These are phyloP conservation scores for Muntiacus muntjak DNA, from an alignment of 2,113 vertebrate species.

Conservation along the genomic window DNA sequence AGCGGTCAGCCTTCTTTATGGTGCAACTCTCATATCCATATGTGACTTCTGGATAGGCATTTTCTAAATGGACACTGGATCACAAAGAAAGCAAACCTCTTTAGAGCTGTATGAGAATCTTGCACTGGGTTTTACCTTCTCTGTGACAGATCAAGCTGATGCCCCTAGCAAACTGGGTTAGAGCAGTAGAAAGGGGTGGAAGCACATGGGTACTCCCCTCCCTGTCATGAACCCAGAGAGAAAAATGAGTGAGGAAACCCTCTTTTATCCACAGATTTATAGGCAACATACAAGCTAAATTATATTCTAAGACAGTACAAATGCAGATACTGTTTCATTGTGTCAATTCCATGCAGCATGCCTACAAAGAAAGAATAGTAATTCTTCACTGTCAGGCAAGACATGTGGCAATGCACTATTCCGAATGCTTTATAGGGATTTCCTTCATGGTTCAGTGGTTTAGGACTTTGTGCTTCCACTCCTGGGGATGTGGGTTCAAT, in stretches of 20 bases:
- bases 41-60: not conserved
- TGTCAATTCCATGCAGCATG: constrained; percentile 89
- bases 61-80: constrained; percentile 67
- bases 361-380: constrained; percentile 84
- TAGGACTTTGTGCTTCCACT: not conserved
- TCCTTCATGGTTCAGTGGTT: not conserved
- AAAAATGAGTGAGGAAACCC: constrained; percentile 74
- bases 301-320: constrained; percentile 86
- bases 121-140: constrained; percentile 74
- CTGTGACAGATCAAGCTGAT: constrained; percentile 74
- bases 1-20: not conserved
- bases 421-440: constrained; percentile 74
- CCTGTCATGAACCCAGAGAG: constrained; percentile 76
- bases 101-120: constrained; percentile 66
- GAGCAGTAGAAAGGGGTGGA: constrained; percentile 69
- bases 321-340: constrained; percentile 86
- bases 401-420: constrained; percentile 84
- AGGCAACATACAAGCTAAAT: constrained; percentile 89
- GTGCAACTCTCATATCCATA: not conserved
- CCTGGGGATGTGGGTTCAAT: not conserved
- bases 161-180: constrained; percentile 62
- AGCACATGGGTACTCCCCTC: constrained; percentile 75
- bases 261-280: constrained; percentile 81
- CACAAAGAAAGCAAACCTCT: constrained; percentile 72
- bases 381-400: constrained; percentile 85